Evolutionary conservation across 2,113 vertebrate genomes (phyloP), one percentile per base, ranked within the genome.

Genomic region (Buteo buteo): DNA sequence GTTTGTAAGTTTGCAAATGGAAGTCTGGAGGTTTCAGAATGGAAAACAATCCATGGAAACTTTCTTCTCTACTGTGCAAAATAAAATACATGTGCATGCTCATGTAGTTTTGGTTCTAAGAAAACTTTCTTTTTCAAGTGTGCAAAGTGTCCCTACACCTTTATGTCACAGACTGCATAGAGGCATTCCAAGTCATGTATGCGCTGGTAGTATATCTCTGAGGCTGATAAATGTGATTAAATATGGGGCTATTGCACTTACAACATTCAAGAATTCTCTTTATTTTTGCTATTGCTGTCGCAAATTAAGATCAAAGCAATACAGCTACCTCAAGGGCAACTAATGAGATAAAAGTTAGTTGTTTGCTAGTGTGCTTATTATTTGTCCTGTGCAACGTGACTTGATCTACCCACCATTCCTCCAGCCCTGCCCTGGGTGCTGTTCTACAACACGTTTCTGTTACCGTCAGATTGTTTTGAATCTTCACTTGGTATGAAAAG

Each of bases 151-250:
- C 16, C 20, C 58, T 76, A 42, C 34, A 71, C 18, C 18, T 76
- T 83, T 64, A 17, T 42, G 15, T n/a, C 34, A 76, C 16, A 54
- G 26, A 40, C 13, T 69, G 36, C 44, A 52, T 0, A 72, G 28
- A 65, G 16, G 24, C 44, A 52, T 9, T 55, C 26, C 34, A 61
- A 36, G 17, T 45, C 29, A 45, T 1, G 7, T 13, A 21, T 0
- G 1, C 0, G 0, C 8, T 76, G 28, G 17, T 8, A 49, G 11
- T 44, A 10, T 61, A 66, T 19, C 20, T 81, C 11, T 42, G 15
- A 91, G 44, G 7, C 20, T 0, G 1, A 79, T 31, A 79, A 91
- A 85, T 31, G 12, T 55, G 11, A 80, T 28, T 26, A 69, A 94
- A 71, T 69, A 49, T 20, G 28, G 25, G 11, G 24, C 24, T 91